Percentiles rank a stretch among this genome's conserved stretches.
phyloP scores from a whole-genome alignment of 2,888 invertebrate genomes.

The Steinernema scapterisci region DNA sequence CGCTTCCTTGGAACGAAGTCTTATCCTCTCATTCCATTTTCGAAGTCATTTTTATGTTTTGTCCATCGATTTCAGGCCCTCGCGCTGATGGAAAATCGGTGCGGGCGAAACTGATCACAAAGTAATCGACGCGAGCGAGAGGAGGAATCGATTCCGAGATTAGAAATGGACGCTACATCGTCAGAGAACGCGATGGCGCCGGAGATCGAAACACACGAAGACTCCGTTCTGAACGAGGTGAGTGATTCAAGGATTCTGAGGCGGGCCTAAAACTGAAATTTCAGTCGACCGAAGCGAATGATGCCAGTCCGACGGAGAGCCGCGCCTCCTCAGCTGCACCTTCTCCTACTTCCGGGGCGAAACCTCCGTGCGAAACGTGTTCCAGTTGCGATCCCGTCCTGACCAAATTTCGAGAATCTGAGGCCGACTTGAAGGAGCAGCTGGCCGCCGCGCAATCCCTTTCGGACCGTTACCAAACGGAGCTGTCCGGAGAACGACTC shows the following conservation, averaged over 20 bases:
- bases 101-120: background rate
- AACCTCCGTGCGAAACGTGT: background rate
- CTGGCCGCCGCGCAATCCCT: conserved; percentile 48
- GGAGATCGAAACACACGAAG: background rate
- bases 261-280: background rate
- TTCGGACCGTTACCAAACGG: conserved; percentile 50
- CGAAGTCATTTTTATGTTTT: background rate
- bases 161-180: background rate
- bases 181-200: conserved; percentile 7
- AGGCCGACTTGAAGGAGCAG: conserved; percentile 43
- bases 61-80: background rate
- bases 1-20: background rate
- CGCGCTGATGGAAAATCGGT: background rate
- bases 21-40: background rate
- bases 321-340: background rate
- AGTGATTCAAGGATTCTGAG: background rate
- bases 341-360: background rate
- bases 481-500: conserved; percentile 46
- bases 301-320: conserved; percentile 7
- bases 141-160: background rate
- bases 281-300: background rate
- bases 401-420: background rate
- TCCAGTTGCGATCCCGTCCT: background rate
- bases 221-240: background rate
- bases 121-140: background rate